Percentiles rank a stretch among this genome's conserved stretches.
Evolutionary conservation across 2,113 vertebrate species (phyloP).

Genomic region (Zosterops lateralis): DNA sequence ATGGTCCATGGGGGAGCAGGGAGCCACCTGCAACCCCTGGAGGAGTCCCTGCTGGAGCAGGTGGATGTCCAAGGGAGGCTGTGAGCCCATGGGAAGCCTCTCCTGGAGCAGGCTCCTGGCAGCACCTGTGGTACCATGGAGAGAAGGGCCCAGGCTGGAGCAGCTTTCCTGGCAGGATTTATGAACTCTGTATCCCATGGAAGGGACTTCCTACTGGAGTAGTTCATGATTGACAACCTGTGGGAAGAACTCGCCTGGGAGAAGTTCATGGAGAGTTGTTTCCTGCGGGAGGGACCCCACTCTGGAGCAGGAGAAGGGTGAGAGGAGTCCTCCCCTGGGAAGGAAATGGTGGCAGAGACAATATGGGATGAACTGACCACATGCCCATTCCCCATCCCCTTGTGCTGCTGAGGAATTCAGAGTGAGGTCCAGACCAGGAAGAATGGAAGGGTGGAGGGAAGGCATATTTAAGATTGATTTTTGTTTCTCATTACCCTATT

Average conservation of each 20-base stretch:
- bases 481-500: neutral
- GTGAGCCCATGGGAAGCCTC: fast-evolving
- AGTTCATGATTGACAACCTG: neutral
- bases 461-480: fast-evolving
- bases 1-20: neutral
- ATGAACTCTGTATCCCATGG: neutral
- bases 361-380: neutral
- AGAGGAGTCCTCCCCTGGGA: neutral
- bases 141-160: neutral
- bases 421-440: neutral
- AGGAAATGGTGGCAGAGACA: neutral
- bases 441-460: neutral
- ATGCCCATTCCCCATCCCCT: neutral
- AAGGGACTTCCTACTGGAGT: neutral
- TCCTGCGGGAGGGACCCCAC: neutral
- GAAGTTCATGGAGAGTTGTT: neutral
- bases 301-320: neutral
- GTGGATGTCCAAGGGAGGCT: neutral
- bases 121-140: neutral
- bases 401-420: neutral
- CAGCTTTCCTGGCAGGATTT: neutral
- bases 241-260: neutral
- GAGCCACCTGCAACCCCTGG: neutral
- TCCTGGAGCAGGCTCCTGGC: neutral
- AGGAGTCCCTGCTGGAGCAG: neutral